Conservation (phyloP, 2,797 vertebrate genomes). For the Sebastes hubbsi region DNA sequence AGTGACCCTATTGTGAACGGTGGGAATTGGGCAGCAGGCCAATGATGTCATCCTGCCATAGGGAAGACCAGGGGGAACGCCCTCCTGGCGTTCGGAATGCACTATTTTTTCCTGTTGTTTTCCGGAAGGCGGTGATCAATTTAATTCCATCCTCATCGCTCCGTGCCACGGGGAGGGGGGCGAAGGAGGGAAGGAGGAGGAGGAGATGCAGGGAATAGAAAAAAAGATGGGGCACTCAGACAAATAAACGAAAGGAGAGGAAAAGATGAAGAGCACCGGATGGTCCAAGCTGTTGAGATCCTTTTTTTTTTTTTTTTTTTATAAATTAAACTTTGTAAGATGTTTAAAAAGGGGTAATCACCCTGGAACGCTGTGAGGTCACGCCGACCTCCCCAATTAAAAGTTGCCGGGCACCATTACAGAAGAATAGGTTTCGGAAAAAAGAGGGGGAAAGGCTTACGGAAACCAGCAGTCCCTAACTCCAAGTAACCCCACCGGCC, state of each 20-base stretch:
- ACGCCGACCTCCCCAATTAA: slow-evolving; percentile 68
- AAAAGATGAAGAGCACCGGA: slow-evolving; percentile 28
- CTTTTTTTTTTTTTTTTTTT: slow-evolving; percentile 43
- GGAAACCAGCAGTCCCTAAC: slow-evolving; percentile 41
- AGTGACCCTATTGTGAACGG: slow-evolving; percentile 79
- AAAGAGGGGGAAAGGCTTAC: slow-evolving; percentile 38
- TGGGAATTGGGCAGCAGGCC: slow-evolving; percentile 79
- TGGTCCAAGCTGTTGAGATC: slow-evolving; percentile 36
- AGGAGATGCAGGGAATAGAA: slow-evolving; percentile 46
- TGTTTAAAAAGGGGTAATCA: slow-evolving; percentile 70
- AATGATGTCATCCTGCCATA: slow-evolving; percentile 82
- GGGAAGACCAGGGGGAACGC: slow-evolving; percentile 75
- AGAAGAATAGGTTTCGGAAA: slow-evolving; percentile 45
- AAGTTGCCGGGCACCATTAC: slow-evolving; percentile 62
- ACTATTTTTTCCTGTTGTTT: slow-evolving; percentile 75
- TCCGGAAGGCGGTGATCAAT: slow-evolving; percentile 76
- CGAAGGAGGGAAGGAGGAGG: slow-evolving; percentile 16
- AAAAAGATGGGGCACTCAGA: slow-evolving; percentile 31
- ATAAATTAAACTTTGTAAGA: slow-evolving; percentile 58
- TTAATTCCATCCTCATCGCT: slow-evolving; percentile 75
- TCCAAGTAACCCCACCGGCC: slow-evolving; percentile 14
- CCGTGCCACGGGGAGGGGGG: slow-evolving; percentile 34
- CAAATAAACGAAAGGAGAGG: slow-evolving; percentile 21
- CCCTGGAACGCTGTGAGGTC: slow-evolving; percentile 65
- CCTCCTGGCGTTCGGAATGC: slow-evolving; percentile 77